phyloP scores from a whole-genome alignment of 2,888 invertebrate genomes.

The Lysandra bellargus region DNA sequence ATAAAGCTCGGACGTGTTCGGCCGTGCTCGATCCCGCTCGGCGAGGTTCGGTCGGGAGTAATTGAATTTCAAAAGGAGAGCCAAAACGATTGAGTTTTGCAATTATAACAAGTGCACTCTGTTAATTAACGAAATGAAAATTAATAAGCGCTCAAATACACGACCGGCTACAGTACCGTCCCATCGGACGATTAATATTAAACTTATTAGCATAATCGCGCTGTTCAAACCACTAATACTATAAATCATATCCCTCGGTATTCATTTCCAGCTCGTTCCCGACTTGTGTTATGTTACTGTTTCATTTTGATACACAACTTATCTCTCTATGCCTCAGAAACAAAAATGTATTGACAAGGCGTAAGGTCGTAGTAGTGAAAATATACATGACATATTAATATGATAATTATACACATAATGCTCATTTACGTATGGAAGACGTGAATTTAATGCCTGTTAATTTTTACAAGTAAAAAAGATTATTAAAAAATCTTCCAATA shows the following conservation, averaged over 20 bases:
- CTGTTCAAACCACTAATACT: constrained; percentile 12
- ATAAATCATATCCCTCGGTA: not conserved
- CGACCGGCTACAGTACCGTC: not conserved
- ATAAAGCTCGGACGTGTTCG: not conserved
- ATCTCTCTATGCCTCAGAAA: not conserved
- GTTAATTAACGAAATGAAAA: constrained; percentile 29
- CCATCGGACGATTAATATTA: constrained; percentile 20
- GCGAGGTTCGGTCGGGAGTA: not conserved
- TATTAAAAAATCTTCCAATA: too few species aligned
- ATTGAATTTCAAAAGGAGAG: constrained; percentile 30
- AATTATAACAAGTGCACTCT: constrained; percentile 30
- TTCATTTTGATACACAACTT: not conserved
- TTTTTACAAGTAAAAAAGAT: too few species aligned
- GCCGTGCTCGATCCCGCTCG: not conserved
- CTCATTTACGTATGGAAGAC: too few species aligned
- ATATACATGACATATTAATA: too few species aligned
- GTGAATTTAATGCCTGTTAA: too few species aligned
- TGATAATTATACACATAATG: too few species aligned
- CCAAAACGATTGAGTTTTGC: constrained; percentile 28
- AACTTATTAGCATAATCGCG: constrained; percentile 11
- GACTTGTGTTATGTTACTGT: not conserved
- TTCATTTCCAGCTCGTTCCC: not conserved
- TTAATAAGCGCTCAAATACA: constrained; percentile 19
- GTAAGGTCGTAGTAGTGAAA: too few species aligned
- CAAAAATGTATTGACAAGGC: too few species aligned